A percentile compares a stretch with the other conserved stretches of the same genome.
Evolutionary conservation across 2,888 invertebrate species (phyloP).

Genomic region (Masnerella sp.): DNA sequence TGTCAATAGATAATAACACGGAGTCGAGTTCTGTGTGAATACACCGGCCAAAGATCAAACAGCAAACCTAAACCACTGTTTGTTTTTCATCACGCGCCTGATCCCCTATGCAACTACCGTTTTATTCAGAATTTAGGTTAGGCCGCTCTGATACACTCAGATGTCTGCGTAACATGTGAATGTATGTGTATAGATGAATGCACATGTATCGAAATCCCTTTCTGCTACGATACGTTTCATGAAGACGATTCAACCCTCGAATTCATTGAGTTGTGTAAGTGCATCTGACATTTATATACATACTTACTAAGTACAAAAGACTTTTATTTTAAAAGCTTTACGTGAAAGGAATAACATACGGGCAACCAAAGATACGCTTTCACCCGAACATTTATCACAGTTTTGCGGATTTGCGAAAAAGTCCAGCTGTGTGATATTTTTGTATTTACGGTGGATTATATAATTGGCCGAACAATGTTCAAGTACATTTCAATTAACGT

Average conservation of each 20-base stretch:
- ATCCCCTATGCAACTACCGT: constrained; percentile 76
- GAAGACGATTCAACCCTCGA: constrained; percentile 60
- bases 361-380: constrained; percentile 42
- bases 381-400: constrained; percentile 52
- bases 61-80: constrained; percentile 77
- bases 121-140: constrained; percentile 77
- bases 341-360: constrained; percentile 52
- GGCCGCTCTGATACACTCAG: constrained; percentile 64
- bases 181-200: constrained; percentile 57
- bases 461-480: constrained; percentile 35
- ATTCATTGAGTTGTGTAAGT: constrained; percentile 61
- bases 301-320: constrained; percentile 57
- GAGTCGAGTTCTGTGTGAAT: constrained; percentile 75
- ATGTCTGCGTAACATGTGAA: constrained; percentile 54
- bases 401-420: constrained; percentile 58
- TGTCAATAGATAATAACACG: constrained; percentile 76
- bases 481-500: constrained; percentile 47
- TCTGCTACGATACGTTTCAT: constrained; percentile 59
- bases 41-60: constrained; percentile 77
- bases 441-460: constrained; percentile 43
- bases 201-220: constrained; percentile 63
- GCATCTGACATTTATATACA: constrained; percentile 61
- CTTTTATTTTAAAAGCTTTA: constrained; percentile 55
- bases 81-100: constrained; percentile 78
- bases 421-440: constrained; percentile 29